Conservation (phyloP, 2,888 invertebrate genomes). For the Sacculina carcini region DNA sequence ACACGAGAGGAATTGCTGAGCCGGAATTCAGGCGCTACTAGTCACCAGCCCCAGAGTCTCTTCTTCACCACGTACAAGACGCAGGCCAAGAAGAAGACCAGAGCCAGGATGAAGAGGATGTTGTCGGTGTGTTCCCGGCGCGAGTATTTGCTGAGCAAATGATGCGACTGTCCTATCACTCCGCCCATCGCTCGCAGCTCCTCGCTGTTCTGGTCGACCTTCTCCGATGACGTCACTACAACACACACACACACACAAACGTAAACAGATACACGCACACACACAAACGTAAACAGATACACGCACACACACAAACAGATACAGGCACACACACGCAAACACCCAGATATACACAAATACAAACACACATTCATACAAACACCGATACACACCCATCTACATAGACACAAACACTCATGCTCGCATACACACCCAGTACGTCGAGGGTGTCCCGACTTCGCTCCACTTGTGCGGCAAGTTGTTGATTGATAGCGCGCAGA, state of each 20-base stretch:
- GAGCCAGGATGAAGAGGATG: conserved; percentile 22
- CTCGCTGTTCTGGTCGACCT: conserved; percentile 16
- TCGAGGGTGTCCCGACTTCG: conserved; percentile 63
- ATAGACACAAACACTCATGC: conserved; percentile 18
- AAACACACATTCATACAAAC: conserved; percentile 4
- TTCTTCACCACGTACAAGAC: conserved; percentile 26
- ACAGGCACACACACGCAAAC: too few species aligned
- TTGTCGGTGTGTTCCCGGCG: conserved; percentile 29
- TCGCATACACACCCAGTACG: conserved; percentile 34
- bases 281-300: background rate
- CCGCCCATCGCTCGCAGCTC: conserved; percentile 24
- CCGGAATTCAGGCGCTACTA: too few species aligned
- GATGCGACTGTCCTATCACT: conserved; percentile 23
- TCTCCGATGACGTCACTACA: conserved; percentile 15
- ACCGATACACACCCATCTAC: conserved; percentile 15
- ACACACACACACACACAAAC: background rate
- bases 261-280: background rate
- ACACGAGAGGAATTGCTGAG: too few species aligned
- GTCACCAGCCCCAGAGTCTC: conserved; percentile 16
- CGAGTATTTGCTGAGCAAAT: conserved; percentile 27
- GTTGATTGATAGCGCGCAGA: conserved; percentile 52
- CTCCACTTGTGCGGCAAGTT: conserved; percentile 60
- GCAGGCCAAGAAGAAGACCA: conserved; percentile 22
- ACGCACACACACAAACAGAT: background rate
- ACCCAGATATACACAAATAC: background rate